Conservation (phyloP, 2,888 invertebrate species). For the Nasonovia ribisnigri region DNA sequence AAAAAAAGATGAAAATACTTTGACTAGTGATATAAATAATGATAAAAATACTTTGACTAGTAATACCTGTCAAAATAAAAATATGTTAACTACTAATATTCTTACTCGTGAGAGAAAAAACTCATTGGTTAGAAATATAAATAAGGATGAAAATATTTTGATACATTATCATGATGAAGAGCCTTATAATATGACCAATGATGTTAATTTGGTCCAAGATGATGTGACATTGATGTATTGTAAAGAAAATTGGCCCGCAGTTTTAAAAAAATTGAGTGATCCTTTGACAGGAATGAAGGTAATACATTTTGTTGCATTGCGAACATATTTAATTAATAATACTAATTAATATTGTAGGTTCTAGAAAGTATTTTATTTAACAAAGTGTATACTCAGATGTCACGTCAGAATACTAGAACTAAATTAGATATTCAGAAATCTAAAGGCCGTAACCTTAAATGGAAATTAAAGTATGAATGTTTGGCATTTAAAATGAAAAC, state of each 20-base stretch:
- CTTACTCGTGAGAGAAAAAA: not conserved
- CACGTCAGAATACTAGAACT: not conserved
- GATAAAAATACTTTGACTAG: not conserved
- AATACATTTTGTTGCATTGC: not conserved
- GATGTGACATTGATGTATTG: not conserved
- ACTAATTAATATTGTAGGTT: not conserved
- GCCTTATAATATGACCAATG: not conserved
- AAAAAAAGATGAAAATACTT: not conserved
- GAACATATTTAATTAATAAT: not conserved
- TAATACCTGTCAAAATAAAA: not conserved
- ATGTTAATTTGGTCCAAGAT: not conserved
- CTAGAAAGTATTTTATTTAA: not conserved
- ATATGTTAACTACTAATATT: not conserved
- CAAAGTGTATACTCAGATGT: not conserved
- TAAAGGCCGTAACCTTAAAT: fast-evolving
- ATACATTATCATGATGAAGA: not conserved
- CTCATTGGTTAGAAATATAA: not conserved
- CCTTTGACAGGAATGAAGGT: not conserved
- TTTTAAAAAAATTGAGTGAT: not conserved
- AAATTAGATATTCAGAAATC: not conserved
- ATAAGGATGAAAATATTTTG: not conserved
- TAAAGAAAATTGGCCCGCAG: not conserved
- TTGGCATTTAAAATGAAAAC: not conserved
- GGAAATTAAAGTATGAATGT: not conserved
- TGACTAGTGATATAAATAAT: not conserved